These are phyloP conservation scores for Philaenus spumarius DNA, from an alignment of 1,140 invertebrate species.

Conservation along the genomic window DNA sequence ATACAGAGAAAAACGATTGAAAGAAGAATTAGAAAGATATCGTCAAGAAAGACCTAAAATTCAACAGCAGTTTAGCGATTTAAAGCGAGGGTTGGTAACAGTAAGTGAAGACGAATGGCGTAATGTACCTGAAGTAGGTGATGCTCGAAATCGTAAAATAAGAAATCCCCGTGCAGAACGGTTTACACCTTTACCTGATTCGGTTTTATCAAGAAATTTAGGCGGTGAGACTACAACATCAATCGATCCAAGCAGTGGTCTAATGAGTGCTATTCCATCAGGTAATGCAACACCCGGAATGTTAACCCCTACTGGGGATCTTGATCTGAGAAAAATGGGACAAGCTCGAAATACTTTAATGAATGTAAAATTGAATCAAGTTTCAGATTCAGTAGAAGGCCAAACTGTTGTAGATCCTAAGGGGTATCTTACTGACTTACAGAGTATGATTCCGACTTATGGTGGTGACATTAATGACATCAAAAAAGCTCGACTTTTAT, in stretches of 20 bases:
- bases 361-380: conserved; percentile 97
- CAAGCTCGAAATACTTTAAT: conserved; percentile 99
- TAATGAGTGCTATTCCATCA: conserved; percentile 73
- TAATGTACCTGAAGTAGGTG: conserved; percentile 96
- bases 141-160: conserved; percentile 96
- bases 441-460: conserved; percentile 98
- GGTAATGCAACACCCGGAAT: conserved; percentile 61
- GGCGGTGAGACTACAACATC: conserved; percentile 73
- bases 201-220: conserved; percentile 84
- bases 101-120: conserved; percentile 94
- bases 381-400: conserved; percentile 96
- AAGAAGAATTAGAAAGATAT: conserved; percentile 92
- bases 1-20: conserved; percentile 53
- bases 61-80: conserved; percentile 98
- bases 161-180: conserved; percentile 92
- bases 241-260: conserved; percentile 77
- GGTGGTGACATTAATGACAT: conserved; percentile 97
- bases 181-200: conserved; percentile 96
- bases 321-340: conserved; percentile 98
- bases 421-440: conserved; percentile 96
- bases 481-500: conserved; percentile 92
- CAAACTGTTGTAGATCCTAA: conserved; percentile 99
- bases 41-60: conserved; percentile 99
- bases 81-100: conserved; percentile 84
- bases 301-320: conserved; percentile 76